These are phyloP conservation scores for Stomatorhinus ivindoensis DNA, from an alignment of 2,113 vertebrate genomes.

Conservation along the genomic window DNA sequence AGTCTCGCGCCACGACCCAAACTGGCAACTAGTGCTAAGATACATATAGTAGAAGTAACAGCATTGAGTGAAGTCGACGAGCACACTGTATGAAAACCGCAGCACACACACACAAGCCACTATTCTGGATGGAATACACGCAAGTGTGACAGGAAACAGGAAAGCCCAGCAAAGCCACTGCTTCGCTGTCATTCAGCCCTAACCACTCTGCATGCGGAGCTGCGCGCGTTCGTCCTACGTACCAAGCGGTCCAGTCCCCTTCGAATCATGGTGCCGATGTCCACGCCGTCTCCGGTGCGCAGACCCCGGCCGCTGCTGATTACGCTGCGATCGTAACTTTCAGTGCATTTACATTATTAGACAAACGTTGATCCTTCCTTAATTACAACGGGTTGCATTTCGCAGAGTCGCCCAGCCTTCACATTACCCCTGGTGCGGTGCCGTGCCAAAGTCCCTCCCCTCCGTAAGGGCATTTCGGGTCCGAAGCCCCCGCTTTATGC, in stretches of 20 bases:
- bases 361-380: background rate
- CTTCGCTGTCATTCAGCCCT: background rate
- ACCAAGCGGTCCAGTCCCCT: conserved; percentile 60
- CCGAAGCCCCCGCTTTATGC: conserved; percentile 37
- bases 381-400: background rate
- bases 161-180: background rate
- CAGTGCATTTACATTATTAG: background rate
- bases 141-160: background rate
- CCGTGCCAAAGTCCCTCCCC: background rate
- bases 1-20: background rate
- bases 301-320: background rate
- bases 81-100: background rate
- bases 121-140: background rate
- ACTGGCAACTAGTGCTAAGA: conserved; percentile 1
- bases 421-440: background rate
- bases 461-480: background rate
- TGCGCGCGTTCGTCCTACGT: conserved; percentile 35
- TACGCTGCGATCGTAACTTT: background rate
- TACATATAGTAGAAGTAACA: background rate
- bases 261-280: conserved; percentile 54
- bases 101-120: background rate
- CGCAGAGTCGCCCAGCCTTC: background rate
- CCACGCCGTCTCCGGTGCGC: conserved; percentile 2
- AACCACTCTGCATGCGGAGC: background rate
- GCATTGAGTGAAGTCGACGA: background rate